These are phyloP conservation scores for Dolichoris vasculosae DNA, from an alignment of 1,140 invertebrate genomes.

Conservation along the genomic window DNA sequence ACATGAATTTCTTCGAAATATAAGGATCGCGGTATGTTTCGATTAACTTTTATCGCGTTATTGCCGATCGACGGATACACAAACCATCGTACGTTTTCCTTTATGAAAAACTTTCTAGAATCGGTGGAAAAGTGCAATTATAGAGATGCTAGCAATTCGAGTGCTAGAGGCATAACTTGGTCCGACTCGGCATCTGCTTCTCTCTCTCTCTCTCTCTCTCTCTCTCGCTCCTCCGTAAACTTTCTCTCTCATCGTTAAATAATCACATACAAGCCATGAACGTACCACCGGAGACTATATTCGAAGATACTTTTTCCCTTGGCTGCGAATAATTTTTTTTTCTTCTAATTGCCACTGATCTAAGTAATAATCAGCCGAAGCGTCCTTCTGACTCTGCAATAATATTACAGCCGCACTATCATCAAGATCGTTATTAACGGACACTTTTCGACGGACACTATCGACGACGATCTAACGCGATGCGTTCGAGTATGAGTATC, in stretches of 20 bases:
- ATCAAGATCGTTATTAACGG: background rate
- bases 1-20: no score
- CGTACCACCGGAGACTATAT: background rate
- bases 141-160: background rate
- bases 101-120: background rate
- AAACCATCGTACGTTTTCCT: background rate
- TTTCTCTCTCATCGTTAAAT: background rate
- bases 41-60: background rate
- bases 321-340: background rate
- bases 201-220: background rate
- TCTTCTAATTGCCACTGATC: background rate
- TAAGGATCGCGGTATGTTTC: background rate
- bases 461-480: background rate
- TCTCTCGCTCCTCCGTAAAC: background rate
- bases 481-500: no score
- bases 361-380: background rate
- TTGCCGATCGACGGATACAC: background rate
- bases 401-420: background rate
- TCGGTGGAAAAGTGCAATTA: constrained; percentile 7
- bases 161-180: background rate
- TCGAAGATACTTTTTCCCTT: background rate
- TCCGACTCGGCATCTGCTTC: background rate
- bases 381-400: background rate
- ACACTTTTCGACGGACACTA: background rate
- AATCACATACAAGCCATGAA: background rate